Evolutionary conservation across 2,113 vertebrate genomes (phyloP), one percentile per base, ranked within the genome.

Genomic region (Aviceda subcristata): DNA sequence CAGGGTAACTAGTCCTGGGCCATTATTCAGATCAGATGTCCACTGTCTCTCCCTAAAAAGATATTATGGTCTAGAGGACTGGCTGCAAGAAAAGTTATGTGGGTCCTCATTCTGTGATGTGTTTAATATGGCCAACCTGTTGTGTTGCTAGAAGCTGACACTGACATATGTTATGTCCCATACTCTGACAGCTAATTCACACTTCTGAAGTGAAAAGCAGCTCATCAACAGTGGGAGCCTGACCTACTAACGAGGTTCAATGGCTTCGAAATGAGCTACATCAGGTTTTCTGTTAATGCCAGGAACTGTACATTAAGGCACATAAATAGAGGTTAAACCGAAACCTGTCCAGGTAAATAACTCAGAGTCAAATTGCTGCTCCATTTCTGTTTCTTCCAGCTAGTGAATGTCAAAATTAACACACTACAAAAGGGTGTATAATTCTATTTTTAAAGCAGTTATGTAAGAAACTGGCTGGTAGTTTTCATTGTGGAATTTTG

Each of bases 281-380:
- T 59, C 50, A 71, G 68, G 59, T 71, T 46, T 73, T 53, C 83
- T 60, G 16, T 72, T 67, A 46, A 81, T 63, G 14, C 46, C 87
- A 82, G 64, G 56, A 87, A n/a, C 34, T 72, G 43, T 56, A 66
- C 20, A 5, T 64, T 46, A 48, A 56, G 53, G 63, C 82, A 88
- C 32, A 29, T 36, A 39, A 75, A 55, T 5, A 45, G 27, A 87
- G 48, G 48, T 91, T 64, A 87, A 59, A 34, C n/a, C 55, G 46
- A 94, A 95, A 87, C 45, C 23, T 91, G 34, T 36, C 43, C 51
- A 60, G 83, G 64, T 86, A 75, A 85, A 63, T 72, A 78, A 93
- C 76, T 94, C 76, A 53, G 46, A 93, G 57, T 72, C 71, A 74
- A 89, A 88, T 72, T 94, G 94, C 95, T 97, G 92, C 94, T 96